These are phyloP conservation scores for Galeopterus variegatus DNA, from an alignment of 2,113 vertebrate genomes.

Conservation along the genomic window DNA sequence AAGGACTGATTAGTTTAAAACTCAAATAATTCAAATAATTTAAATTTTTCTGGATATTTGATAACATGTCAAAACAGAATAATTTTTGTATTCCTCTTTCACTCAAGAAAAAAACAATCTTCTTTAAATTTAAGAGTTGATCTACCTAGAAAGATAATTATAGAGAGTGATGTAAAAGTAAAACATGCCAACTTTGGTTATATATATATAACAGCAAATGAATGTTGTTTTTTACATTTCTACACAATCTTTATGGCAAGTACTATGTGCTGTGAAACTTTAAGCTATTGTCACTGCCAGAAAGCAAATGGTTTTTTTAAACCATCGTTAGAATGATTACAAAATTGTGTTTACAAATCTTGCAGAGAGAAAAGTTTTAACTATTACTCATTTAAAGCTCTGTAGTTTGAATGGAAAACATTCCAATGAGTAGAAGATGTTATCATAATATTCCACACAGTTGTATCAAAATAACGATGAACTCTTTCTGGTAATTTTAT, in stretches of 20 bases:
- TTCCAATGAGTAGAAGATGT: neutral
- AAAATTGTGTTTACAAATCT: slow-evolving; percentile 39
- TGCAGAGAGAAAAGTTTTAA: slow-evolving; percentile 32
- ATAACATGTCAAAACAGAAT: neutral
- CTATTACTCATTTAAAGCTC: neutral
- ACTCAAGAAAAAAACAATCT: neutral
- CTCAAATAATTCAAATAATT: neutral
- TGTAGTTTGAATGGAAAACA: neutral
- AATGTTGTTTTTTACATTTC: slow-evolving; percentile 5
- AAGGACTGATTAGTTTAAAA: neutral
- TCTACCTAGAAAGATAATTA: neutral
- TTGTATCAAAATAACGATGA: neutral
- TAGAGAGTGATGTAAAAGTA: neutral
- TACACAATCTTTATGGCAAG: neutral
- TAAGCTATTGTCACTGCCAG: neutral
- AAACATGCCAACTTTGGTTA: neutral
- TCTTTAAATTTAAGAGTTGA: neutral
- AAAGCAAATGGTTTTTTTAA: neutral
- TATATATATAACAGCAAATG: neutral
- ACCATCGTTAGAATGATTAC: neutral
- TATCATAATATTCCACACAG: neutral
- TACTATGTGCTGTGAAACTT: neutral
- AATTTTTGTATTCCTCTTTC: neutral
- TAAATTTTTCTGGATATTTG: neutral
- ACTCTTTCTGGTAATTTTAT: slow-evolving; percentile 35